phyloP scores from a whole-genome alignment of 2,888 invertebrate genomes.

The Caenorhabditis uteleia region DNA sequence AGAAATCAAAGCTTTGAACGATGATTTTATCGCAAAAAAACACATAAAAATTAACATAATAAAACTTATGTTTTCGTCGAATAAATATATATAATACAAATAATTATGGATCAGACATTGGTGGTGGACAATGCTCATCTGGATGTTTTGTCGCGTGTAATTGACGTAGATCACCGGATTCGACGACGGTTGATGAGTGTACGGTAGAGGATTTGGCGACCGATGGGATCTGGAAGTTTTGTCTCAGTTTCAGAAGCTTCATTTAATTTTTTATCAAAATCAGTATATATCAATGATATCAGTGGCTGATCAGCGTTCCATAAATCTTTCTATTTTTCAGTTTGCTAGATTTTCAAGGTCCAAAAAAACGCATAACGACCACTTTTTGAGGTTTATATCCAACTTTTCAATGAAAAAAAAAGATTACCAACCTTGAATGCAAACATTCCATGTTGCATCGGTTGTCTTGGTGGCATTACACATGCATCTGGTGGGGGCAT shows the following conservation, averaged over 20 bases:
- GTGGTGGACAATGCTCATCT: constrained; percentile 31
- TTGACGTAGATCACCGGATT: constrained; percentile 19
- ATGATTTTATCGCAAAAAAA: not conserved
- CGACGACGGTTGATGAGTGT: constrained; percentile 12
- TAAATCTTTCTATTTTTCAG: no score
- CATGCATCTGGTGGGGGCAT: not conserved
- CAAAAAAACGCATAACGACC: no score
- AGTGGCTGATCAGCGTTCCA: no score
- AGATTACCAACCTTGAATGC: constrained; percentile 10
- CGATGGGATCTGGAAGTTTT: constrained; percentile 23
- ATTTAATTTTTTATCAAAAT: no score
- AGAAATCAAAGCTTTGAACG: no score
- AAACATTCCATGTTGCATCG: constrained; percentile 36
- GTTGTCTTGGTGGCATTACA: constrained; percentile 10
- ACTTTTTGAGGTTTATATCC: no score
- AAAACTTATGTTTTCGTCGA: no score
- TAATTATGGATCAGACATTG: constrained; percentile 33
- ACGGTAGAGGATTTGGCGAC: constrained; percentile 19
- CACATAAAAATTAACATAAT: not conserved
- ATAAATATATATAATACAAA: not conserved
- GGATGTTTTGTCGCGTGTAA: constrained; percentile 29
- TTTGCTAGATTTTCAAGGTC: no score
- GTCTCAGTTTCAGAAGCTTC: no score
- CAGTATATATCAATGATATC: no score
- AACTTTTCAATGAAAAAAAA: not conserved